Base-by-base conservation (phyloP, 2,888 invertebrate species). In the Cecidostiba fungosa region DNA sequence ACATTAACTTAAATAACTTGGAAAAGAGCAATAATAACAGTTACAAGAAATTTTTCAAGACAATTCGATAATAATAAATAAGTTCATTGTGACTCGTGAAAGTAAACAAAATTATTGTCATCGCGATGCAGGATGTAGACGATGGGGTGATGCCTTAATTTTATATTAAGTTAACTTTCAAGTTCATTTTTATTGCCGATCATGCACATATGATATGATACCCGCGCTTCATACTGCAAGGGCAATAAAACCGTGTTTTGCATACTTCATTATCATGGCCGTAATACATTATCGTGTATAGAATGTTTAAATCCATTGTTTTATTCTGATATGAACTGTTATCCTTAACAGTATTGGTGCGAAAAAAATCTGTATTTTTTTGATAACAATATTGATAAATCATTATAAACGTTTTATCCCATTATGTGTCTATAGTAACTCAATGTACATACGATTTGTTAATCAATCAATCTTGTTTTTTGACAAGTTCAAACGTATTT, bases 151-250 rank as follows among this genome's bases (percentile, higher is more conserved):
- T n/a, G n/a, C n/a, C n/a, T 66, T 66, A 29, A 66, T 66, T 66
- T 16, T 16, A 29, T 29, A 29, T 66, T 66, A 29, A 66, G 66
- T 66, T 14, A 66, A 66, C 29, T 12, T 66, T 29, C 66, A 29
- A 66, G 66, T 66, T 66, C 66, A 66, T 66, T 66, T 14, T 12
- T 66, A 66, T 66, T 66, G 29, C n/a, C 29, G 66, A 66, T 66
- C 29, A 29, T 29, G 12, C 66, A 66, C 29, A 59, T 0, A 54
- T 59, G 59, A 50, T 59, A 23, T 6, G 54, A 59, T 59, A 59
- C 54, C 2, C 54, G 66, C 26, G 23, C 66, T 66, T 16, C 66
- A 66, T 36, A 36, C 29, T 66, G 29, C 66, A 66, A 66, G 66
- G 66, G 26, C 66, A 66, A 66, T 29, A 66, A 66, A 66, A 29